Conservation (phyloP, 2,113 vertebrate species). For the Neodontobutis hainanensis region DNA sequence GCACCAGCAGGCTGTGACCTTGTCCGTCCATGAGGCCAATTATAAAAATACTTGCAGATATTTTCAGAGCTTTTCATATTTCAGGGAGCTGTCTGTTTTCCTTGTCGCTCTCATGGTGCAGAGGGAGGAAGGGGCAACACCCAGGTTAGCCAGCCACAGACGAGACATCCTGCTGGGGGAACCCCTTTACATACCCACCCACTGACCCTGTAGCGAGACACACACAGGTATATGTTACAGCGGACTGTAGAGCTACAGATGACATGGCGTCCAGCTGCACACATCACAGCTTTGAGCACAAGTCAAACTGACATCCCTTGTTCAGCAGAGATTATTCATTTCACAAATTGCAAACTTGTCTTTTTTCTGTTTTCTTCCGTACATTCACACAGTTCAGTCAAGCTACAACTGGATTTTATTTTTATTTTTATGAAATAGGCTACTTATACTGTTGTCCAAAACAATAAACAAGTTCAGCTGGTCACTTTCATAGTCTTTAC, state of each 20-base stretch:
- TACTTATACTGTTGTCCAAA: no score
- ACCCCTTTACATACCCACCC: slow-evolving; percentile 5
- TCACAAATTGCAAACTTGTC: no score
- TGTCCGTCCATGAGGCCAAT: slow-evolving; percentile 23
- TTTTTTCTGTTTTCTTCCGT: no score
- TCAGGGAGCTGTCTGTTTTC: slow-evolving; percentile 53
- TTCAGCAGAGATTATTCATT: not conserved
- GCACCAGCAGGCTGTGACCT: slow-evolving; percentile 36
- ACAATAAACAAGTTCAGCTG: no score
- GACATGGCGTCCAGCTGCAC: not conserved
- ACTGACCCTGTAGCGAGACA: not conserved
- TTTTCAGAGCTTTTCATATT: slow-evolving; percentile 58
- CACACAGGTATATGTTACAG: not conserved
- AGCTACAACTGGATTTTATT: no score
- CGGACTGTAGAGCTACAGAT: not conserved
- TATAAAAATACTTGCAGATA: slow-evolving; percentile 48
- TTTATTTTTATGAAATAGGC: no score
- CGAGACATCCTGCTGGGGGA: slow-evolving; percentile 48
- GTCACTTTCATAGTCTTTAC: no score
- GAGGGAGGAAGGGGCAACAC: slow-evolving; percentile 61
- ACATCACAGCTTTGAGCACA: not conserved
- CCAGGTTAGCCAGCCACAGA: slow-evolving; percentile 44
- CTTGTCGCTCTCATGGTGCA: slow-evolving; percentile 47
- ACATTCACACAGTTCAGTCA: no score
- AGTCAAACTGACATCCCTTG: not conserved